Percentiles rank a stretch among this genome's conserved stretches.
These are phyloP conservation scores for Chaitophorus viminalis DNA, from an alignment of 2,888 invertebrate species.

Conservation along the genomic window DNA sequence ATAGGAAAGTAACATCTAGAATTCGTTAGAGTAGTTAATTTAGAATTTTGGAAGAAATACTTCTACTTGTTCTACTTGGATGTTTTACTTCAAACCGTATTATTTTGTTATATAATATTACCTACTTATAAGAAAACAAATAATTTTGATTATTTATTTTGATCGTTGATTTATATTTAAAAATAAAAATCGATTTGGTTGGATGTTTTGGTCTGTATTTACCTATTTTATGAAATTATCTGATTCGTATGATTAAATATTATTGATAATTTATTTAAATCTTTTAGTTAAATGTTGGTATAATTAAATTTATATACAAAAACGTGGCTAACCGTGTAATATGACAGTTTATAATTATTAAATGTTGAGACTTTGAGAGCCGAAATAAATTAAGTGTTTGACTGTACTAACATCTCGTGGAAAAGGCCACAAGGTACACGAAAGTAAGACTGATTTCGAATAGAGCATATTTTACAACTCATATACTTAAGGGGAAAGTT, in stretches of 20 bases:
- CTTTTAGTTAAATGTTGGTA: too few species aligned
- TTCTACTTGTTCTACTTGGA: not conserved
- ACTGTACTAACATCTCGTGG: not conserved
- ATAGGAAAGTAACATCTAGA: not conserved
- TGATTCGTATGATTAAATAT: too few species aligned
- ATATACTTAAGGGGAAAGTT: not conserved
- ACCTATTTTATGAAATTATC: too few species aligned
- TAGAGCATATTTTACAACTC: not conserved
- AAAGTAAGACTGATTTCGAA: constrained; percentile 4
- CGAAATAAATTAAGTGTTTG: not conserved
- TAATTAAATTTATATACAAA: too few species aligned
- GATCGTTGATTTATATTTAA: not conserved
- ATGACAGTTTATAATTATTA: not conserved
- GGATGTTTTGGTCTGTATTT: too few species aligned
- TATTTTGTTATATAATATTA: too few species aligned
- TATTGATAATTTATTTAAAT: too few species aligned
- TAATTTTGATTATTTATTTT: not conserved
- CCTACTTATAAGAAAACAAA: too few species aligned
- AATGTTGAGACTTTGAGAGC: too few species aligned
- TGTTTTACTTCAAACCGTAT: not conserved
- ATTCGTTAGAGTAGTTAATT: not conserved
- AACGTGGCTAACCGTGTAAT: too few species aligned
- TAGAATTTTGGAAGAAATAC: not conserved
- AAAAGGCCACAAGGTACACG: not conserved
- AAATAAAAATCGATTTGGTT: too few species aligned